phyloP scores from a whole-genome alignment of 2,113 vertebrate species.

The Accipiter virgatus region DNA sequence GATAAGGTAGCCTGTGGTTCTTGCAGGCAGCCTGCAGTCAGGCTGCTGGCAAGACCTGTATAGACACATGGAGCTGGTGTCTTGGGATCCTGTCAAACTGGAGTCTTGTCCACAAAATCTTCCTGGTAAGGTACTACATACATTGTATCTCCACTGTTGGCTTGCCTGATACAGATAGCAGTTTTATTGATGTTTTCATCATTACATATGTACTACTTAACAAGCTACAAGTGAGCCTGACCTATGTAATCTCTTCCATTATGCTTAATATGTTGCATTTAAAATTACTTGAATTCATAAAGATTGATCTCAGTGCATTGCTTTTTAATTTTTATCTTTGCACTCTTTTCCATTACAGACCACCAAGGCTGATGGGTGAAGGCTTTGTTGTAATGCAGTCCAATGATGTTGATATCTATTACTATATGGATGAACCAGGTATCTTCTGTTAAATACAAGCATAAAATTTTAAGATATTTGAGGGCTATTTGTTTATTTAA shows the following conservation, averaged over 20 bases:
- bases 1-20: too few relatives aligned
- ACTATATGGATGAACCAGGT: slow-evolving; percentile 98
- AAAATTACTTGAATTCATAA: not conserved
- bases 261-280: not conserved
- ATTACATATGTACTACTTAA: not conserved
- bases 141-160: not conserved
- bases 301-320: not conserved
- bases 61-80: not conserved
- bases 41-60: not conserved
- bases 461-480: not conserved
- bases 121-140: not conserved
- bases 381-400: slow-evolving; percentile 99
- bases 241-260: not conserved
- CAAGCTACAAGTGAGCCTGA: not conserved
- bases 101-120: not conserved
- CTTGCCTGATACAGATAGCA: not conserved
- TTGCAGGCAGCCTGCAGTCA: not conserved
- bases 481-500: not conserved
- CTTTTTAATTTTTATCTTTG: not conserved
- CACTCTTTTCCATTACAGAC: slow-evolving; percentile 69
- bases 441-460: not conserved
- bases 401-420: slow-evolving; percentile 98
- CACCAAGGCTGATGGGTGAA: slow-evolving; percentile 96
- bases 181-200: not conserved
- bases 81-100: not conserved